Evolutionary conservation across 2,888 invertebrate genomes (phyloP), one percentile per base, ranked within the genome.

Genomic region (Cheilosia vulpina): DNA sequence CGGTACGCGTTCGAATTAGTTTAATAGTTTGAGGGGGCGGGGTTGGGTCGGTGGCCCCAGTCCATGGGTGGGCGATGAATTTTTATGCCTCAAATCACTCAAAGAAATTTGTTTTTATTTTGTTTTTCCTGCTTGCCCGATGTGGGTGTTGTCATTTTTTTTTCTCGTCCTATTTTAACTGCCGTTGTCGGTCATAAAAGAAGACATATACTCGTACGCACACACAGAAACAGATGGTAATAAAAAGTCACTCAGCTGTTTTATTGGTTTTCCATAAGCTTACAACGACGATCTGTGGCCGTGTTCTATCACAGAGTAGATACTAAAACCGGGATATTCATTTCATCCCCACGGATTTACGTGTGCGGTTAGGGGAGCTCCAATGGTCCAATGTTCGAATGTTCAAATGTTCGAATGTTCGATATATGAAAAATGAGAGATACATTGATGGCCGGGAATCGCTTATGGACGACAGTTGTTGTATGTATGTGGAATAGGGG

Each of bases 191-290:
- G 76, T 81, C 85, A 65, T 85, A 72, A 85, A 80, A 19, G 53
- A 5, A 55, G 58, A 34, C 76, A 62, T 62, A 41, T 19, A 66
- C 38, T 21, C 21, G 24, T 9, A 38, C 24, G 9, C n/a, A 7
- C 31, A 60, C 66, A 24, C 58, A 24, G 50, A 50, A 58, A 52
- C 60, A 53, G 65, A 47, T 53, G 62, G 58, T 80, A 76, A 81
- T 85, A 85, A 85, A 85, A 81, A 85, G 76, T 85, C 85, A 80
- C 85, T 85, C 80, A 63, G 80, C 71, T 81, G 75, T 85, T 85
- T 85, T 85, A 85, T 85, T 81, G 85, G 66, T 81, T 81, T 72
- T 81, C 81, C 80, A 85, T 85, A 85, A 80, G 80, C 85, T 81
- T 75, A 65, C 75, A 75, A 66, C 80, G 69, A 75, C 80, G 69